Percentiles rank a stretch among this genome's conserved stretches.
Conservation (phyloP, 2,113 vertebrate species). For the Tinamus guttatus region DNA sequence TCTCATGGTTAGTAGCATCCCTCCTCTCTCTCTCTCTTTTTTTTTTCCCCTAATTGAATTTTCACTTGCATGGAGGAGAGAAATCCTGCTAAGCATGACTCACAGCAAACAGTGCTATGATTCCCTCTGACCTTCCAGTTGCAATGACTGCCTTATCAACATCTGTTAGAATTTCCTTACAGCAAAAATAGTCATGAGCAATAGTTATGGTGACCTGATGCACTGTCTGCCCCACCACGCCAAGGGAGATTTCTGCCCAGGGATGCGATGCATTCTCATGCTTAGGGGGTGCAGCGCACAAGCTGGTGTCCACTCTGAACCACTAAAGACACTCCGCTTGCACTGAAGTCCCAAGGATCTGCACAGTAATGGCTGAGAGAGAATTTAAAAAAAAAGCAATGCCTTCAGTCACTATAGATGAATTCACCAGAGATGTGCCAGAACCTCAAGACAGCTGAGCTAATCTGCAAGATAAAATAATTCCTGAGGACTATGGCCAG, state of each 20-base stretch:
- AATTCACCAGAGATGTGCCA: conserved; percentile 22
- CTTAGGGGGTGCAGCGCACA: not conserved
- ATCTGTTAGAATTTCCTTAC: not conserved
- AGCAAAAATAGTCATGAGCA: not conserved
- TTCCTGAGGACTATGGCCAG: not conserved
- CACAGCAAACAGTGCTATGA: not conserved
- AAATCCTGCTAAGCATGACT: not conserved
- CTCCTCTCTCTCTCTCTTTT: no score
- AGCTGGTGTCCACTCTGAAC: not conserved
- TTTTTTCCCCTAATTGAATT: not conserved
- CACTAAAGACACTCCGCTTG: not conserved
- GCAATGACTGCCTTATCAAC: not conserved
- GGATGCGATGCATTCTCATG: not conserved
- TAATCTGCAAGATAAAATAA: conserved; percentile 45
- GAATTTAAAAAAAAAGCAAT: not conserved
- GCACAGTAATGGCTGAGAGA: not conserved
- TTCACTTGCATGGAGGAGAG: not conserved
- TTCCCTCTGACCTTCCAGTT: conserved; percentile 1
- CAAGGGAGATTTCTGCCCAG: not conserved
- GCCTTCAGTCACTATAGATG: not conserved
- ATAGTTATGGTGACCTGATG: not conserved
- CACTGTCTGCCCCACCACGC: accelerated
- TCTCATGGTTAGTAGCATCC: not conserved
- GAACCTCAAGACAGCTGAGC: conserved; percentile 1
- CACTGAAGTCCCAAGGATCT: not conserved